Base-by-base conservation (phyloP, 23 tunicate genomes). In the Halocynthia aurantium region DNA sequence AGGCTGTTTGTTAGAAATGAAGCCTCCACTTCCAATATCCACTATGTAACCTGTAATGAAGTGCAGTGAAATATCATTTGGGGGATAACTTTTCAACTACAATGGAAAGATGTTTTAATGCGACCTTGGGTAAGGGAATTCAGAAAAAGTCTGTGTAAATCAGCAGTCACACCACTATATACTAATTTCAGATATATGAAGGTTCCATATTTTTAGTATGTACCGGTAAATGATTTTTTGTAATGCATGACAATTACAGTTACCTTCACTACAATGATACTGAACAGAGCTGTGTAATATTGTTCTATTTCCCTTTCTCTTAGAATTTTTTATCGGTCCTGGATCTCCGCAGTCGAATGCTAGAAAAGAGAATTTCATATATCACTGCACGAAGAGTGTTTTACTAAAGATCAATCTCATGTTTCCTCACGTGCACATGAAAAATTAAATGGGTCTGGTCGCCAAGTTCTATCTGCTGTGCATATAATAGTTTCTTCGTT, bases 291-390 rank as follows among this genome's bases (percentile, higher is more conserved):
- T 52, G 11, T 72, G 44, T 22, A 81, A 57, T 58, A 19, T 9
- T 57, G 70, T 52, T 17, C 70, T 18, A 18, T 51, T 11, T 12
- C 55, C 58, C 18, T 49, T 6, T 31, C 18, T 6, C 15, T 51
- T 61, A 17, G 85, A 55, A 31, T 58, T 72, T 0, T 57, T 55
- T 6, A 81, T 53, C 8, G 8, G 52, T 6, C 8, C 54, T 44
- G 85, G 85, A n/a, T 10, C 20, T 57, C 78, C 78, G 6, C 85
- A 81, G 52, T 81, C 70, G 71, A 51, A 81, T n/a, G 78, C 85
- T 81, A 55, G 6, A 72, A 71, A 55, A 22, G 11, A 53, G 0
- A 52, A 19, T 51, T 72, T 12, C 18, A 50, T 52, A 50, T 72
- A 68, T 68, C 13, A 72, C 17, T 60, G n/a, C 64, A 60, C 2